Evolutionary conservation across 2,113 vertebrate genomes (phyloP).

Genomic region (Oceanodroma tethys): DNA sequence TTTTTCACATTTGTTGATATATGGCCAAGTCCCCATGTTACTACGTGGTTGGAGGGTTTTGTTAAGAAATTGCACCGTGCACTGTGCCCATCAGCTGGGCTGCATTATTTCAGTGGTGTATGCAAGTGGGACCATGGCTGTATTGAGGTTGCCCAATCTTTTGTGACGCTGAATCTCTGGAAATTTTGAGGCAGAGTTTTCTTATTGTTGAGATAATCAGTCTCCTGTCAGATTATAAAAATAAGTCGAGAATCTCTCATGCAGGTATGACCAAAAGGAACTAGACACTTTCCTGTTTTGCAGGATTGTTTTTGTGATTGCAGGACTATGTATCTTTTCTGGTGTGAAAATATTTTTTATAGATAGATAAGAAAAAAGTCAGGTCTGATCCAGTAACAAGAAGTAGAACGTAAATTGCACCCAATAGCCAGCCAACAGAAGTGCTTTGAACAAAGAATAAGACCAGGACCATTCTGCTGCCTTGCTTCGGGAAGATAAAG

Average conservation of each 20-base stretch:
- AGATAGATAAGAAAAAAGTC: background rate
- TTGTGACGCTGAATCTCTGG: background rate
- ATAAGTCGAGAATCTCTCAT: background rate
- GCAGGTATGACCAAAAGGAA: background rate
- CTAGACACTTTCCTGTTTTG: background rate
- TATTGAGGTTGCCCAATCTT: background rate
- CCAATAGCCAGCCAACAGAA: background rate
- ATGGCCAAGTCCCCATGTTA: background rate
- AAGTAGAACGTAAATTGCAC: background rate
- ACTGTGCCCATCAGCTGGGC: background rate
- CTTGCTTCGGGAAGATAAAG: background rate
- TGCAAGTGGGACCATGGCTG: background rate
- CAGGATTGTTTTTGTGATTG: background rate
- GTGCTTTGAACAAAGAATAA: background rate
- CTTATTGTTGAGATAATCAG: background rate
- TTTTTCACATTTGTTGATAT: background rate
- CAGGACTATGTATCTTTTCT: background rate
- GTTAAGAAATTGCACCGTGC: background rate
- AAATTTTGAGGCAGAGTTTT: background rate
- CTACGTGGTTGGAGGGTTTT: fast-evolving
- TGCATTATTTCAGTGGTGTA: background rate
- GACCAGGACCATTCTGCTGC: background rate
- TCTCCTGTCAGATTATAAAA: background rate
- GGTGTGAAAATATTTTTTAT: background rate
- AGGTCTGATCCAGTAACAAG: background rate